Conservation (phyloP, 2,113 vertebrate species). For the Siniperca knerii region DNA sequence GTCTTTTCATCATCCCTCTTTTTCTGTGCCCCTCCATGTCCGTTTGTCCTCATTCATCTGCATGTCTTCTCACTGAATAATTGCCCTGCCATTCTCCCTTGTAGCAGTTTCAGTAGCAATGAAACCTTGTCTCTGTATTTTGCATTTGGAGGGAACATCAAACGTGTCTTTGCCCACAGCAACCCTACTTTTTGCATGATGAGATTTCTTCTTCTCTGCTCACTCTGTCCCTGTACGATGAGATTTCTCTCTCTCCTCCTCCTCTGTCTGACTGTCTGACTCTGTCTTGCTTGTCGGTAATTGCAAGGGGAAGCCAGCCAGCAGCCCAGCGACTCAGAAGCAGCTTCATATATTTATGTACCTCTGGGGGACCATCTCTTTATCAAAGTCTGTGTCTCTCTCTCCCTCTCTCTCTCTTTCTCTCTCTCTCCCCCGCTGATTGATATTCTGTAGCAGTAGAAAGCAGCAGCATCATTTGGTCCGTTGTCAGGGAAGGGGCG, state of each 20-base stretch:
- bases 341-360: slow-evolving; percentile 59
- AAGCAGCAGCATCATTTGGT: slow-evolving; percentile 53
- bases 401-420: neutral
- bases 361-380: slow-evolving; percentile 43
- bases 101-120: slow-evolving; percentile 33
- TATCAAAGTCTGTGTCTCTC: slow-evolving; percentile 28
- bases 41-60: slow-evolving; percentile 19
- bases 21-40: neutral
- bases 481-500: slow-evolving; percentile 47
- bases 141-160: slow-evolving; percentile 37
- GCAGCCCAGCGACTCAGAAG: slow-evolving; percentile 33
- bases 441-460: slow-evolving; percentile 67
- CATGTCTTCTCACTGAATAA: slow-evolving; percentile 1
- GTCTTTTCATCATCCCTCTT: neutral
- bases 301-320: slow-evolving; percentile 54
- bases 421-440: slow-evolving; percentile 33
- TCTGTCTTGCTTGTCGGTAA: slow-evolving; percentile 43
- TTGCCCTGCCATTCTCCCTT: slow-evolving; percentile 1
- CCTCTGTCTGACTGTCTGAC: neutral
- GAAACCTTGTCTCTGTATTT: slow-evolving; percentile 16
- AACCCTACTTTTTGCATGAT: slow-evolving; percentile 35
- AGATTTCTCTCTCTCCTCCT: neutral
- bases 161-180: slow-evolving; percentile 29
- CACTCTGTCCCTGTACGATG: slow-evolving; percentile 17
- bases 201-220: slow-evolving; percentile 44